Base-by-base conservation (phyloP, 2,113 vertebrate genomes). In the Aspidoscelis tigris region DNA sequence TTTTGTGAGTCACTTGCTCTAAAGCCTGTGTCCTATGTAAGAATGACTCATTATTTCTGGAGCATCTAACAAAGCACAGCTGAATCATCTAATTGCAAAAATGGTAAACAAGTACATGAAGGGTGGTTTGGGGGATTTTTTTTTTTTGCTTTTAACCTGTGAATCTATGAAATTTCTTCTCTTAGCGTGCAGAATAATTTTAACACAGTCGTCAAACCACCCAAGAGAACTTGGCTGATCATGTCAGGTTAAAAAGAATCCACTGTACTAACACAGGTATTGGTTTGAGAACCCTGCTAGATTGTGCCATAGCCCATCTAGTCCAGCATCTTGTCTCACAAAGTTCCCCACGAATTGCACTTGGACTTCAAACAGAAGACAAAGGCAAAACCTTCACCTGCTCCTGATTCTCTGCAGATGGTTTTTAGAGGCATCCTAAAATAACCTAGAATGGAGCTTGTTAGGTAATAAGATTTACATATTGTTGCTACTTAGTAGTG, bases 81-180 rank as follows among this genome's bases (percentile, higher is more conserved):
- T 90, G 88, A 91, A 75, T 92, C 87, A 93, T 84, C 70, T 83
- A 90, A 83, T 83, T 83, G 78, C 81, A 82, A 84, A 89, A 87
- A 85, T 83, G 72, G 44, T 84, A 87, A 94, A 88, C n/a, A 90
- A 65, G 20, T 9, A 50, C 9, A 12, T 24, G 44, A 10, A 53
- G 20, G 33, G 61, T 61, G 14, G 58, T 12, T 14, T 14, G 11
- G 16, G 20, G 41, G 4, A 21, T 75, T 75, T 66, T 33, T 33
- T 33, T 33, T 33, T 69, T 70, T 44, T 73, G 2, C 10, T 76
- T 55, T 33, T 76, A 44, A 73, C 53, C 22, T 81, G 47, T 86
- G 84, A 14, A 75, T n/a, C 7, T 90, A 85, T 89, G 22, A 84
- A 92, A 71, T 53, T 53, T 84, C 22, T 80, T 85, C 44, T 84